These are phyloP conservation scores for Craniophora ligustri DNA, from an alignment of 2,888 invertebrate species.

Conservation along the genomic window DNA sequence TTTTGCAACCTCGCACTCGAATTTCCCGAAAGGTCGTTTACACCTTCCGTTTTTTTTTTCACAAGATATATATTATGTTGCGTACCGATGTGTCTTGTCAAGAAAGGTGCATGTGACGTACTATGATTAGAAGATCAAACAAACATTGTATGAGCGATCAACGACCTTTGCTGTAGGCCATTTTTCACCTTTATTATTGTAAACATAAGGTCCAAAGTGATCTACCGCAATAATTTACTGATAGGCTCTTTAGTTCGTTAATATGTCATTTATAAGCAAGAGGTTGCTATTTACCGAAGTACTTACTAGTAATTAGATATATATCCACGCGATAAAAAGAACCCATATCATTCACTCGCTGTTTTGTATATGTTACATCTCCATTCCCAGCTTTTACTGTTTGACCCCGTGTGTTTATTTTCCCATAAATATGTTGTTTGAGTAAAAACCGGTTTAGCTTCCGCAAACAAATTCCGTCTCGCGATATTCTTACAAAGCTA, in stretches of 20 bases:
- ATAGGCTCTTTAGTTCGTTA: no score
- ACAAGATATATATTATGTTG: background rate
- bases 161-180: no score
- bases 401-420: background rate
- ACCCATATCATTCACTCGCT: background rate
- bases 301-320: no score
- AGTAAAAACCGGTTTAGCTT: background rate
- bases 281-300: background rate
- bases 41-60: background rate
- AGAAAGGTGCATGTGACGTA: no score
- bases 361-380: background rate
- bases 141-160: no score
- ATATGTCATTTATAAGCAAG: no score
- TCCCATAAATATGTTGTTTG: background rate
- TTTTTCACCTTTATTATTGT: no score
- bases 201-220: no score
- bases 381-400: background rate
- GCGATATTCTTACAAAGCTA: background rate
- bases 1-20: background rate
- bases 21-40: constrained; percentile 11
- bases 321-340: background rate
- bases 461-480: background rate
- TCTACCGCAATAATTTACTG: no score
- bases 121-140: no score
- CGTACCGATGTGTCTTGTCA: no score